A percentile compares a stretch with the other conserved stretches of the same genome.
Evolutionary conservation across 2,113 vertebrate species (phyloP).

Genomic region (Chitala chitala): DNA sequence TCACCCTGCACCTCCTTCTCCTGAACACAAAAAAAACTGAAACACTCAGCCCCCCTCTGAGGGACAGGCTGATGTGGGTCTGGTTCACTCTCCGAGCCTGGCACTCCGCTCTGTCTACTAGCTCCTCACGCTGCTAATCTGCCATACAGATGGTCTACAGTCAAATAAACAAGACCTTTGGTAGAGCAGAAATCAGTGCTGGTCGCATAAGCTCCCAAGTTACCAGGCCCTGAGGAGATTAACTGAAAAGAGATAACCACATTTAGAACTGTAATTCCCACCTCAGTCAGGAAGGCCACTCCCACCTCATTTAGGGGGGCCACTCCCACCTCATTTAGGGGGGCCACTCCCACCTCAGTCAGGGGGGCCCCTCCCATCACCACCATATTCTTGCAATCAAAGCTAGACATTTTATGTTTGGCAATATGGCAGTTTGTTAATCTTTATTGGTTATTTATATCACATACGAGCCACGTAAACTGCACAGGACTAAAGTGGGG

Average conservation of each 20-base stretch:
- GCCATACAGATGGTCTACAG: background rate
- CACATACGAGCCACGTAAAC: background rate
- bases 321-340: background rate
- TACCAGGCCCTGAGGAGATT: constrained; percentile 28
- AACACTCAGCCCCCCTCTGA: background rate
- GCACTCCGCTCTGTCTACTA: background rate
- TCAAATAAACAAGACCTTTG: background rate
- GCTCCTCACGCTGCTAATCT: background rate
- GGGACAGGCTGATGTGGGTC: background rate
- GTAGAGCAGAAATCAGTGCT: constrained; percentile 20
- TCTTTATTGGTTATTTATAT: constrained; percentile 20
- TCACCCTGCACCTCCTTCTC: too few species aligned
- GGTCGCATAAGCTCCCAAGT: constrained; percentile 14
- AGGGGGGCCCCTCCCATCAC: background rate
- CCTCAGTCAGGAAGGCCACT: background rate
- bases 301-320: background rate
- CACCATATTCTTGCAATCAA: background rate
- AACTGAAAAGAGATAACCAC: constrained; percentile 28
- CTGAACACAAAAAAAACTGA: background rate
- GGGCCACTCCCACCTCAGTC: background rate
- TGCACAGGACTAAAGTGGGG: background rate
- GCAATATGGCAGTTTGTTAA: background rate
- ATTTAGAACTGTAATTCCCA: constrained; percentile 32
- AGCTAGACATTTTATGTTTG: constrained; percentile 2
- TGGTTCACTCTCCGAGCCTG: background rate